Evolutionary conservation across 2,888 invertebrate species (phyloP).

Genomic region (Mythimna pallens): DNA sequence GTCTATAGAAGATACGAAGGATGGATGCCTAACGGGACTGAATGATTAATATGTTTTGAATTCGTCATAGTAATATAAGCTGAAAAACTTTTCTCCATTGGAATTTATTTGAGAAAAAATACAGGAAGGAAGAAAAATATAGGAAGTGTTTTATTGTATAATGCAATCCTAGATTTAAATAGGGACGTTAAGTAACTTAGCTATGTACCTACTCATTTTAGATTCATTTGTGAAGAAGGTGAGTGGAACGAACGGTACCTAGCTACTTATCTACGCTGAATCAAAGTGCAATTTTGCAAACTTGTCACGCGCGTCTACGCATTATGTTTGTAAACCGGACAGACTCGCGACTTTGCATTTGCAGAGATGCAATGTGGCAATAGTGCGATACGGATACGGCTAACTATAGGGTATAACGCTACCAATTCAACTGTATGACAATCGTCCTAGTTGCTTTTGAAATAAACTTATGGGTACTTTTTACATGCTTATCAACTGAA

Average conservation of each 20-base stretch:
- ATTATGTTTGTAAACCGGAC: not conserved
- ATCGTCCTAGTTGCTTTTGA: too few species aligned
- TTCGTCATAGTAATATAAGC: constrained; percentile 35
- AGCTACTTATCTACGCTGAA: not conserved
- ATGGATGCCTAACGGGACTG: constrained; percentile 34
- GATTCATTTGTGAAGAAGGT: not conserved
- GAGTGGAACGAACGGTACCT: not conserved
- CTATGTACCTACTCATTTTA: too few species aligned
- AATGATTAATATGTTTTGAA: constrained; percentile 50
- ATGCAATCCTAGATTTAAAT: not conserved
- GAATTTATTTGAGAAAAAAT: constrained; percentile 8
- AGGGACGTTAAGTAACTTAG: not conserved
- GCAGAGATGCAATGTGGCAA: not conserved
- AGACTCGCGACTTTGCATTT: not conserved
- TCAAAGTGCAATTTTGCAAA: not conserved
- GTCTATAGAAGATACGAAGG: constrained; percentile 35
- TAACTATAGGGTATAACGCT: not conserved
- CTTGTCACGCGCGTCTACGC: not conserved
- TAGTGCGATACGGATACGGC: not conserved
- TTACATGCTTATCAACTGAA: too few species aligned
- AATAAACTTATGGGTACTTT: too few species aligned
- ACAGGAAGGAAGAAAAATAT: too few species aligned
- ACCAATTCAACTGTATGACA: too few species aligned
- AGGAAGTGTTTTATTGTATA: not conserved
- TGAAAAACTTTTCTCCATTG: constrained; percentile 14